Evolutionary conservation across 2,888 invertebrate species (phyloP), one percentile per base, ranked within the genome.

Genomic region (Adelphocoris suturalis): DNA sequence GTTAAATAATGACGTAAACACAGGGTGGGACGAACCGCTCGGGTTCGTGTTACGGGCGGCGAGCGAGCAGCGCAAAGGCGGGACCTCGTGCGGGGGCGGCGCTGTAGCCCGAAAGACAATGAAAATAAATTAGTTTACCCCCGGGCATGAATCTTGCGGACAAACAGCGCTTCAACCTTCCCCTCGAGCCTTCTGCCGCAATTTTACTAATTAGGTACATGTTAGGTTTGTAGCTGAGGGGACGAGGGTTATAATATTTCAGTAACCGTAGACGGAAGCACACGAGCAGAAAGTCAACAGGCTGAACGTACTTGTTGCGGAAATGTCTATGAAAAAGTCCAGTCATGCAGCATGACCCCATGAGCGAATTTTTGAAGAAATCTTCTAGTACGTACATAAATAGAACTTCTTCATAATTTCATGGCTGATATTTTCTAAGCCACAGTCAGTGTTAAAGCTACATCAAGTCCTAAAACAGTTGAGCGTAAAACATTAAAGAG

Each of bases 121-220:
- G 68, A 68, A 86, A 86, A 86, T 86, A 75, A 86, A 86, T 86
- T 86, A 86, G 86, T 86, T 86, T 68, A 86, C 68, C 86, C 86
- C 16, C 68, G 37, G 86, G 86, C 68, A 48, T 52, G 82, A 82
- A 82, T 82, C 82, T 78, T 78, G 27, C 82, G 19, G 52, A 82
- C 82, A 82, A 82, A 82, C 55, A 52, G 82, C 82, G 23, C 82
- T 82, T 52, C 82, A 82, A 82, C 52, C 82, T 19, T 14, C 82
- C 55, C 48, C 14, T 80, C 78, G n/a, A 47, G 46, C 78, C 78
- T 48, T 23, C 27, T 19, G 14, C 82, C 82, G 48, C 23, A 82
- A 82, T 82, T 82, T 82, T 19, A 82, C 82, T 82, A 82, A 82
- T 82, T 82, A 82, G 48, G 82, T 52, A 23, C 52, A 82, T 82